Evolutionary conservation across 2,113 vertebrate species (phyloP).

Genomic region (Garra rufa): DNA sequence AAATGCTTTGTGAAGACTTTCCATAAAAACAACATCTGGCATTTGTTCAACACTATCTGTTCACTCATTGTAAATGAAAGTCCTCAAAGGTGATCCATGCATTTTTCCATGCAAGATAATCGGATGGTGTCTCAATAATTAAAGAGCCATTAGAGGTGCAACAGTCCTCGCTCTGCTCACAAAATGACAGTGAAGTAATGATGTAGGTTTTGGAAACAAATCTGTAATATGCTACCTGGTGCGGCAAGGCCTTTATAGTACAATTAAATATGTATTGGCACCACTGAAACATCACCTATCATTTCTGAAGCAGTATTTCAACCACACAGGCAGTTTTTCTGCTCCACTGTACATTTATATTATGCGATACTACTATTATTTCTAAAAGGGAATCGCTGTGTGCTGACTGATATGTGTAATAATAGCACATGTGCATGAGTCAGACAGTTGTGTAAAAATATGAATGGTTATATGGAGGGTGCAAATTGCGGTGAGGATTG

Average conservation of each 20-base stretch:
- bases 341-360: constrained; percentile 26
- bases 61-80: constrained; percentile 13
- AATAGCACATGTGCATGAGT: constrained; percentile 46
- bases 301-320: constrained; percentile 16
- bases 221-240: background rate
- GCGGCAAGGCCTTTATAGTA: background rate
- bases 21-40: background rate
- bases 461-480: constrained; percentile 15
- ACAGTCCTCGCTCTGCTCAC: constrained; percentile 6
- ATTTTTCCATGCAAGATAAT: constrained; percentile 32
- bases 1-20: background rate
- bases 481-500: background rate
- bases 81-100: constrained; percentile 8
- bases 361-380: constrained; percentile 36
- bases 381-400: constrained; percentile 30
- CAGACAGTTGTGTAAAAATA: constrained; percentile 35
- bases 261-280: background rate
- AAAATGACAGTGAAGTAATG: constrained; percentile 4
- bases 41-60: background rate
- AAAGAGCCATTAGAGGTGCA: constrained; percentile 33
- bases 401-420: constrained; percentile 53
- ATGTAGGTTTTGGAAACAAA: constrained; percentile 19
- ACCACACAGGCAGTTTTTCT: background rate
- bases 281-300: constrained; percentile 3
- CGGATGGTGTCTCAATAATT: constrained; percentile 28